Conservation (phyloP, 2,113 vertebrate genomes). For the Vulpes ferrilata region DNA sequence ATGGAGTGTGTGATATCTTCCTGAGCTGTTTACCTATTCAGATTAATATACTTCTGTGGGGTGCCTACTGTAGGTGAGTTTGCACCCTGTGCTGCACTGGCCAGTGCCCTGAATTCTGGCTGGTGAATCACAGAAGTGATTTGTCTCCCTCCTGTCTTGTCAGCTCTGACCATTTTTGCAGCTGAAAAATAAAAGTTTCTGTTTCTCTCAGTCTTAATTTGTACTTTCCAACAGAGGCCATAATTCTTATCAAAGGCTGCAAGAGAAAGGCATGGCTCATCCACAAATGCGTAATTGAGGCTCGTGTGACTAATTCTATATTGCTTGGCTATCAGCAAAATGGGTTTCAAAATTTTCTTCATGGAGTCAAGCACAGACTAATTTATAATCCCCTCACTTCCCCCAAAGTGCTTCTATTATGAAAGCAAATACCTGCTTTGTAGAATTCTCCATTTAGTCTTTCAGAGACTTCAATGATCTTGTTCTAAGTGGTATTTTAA, state of each 20-base stretch:
- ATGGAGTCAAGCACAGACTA: not conserved
- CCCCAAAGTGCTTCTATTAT: not conserved
- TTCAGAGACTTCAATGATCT: not conserved
- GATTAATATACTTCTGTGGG: not conserved
- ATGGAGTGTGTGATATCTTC: too few relatives aligned
- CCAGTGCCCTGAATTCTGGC: too few relatives aligned
- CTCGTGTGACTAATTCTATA: not conserved
- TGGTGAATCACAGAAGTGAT: not conserved
- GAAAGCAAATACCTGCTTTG: conserved; percentile 1
- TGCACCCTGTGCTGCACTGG: not conserved
- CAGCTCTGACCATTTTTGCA: not conserved
- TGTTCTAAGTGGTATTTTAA: not conserved
- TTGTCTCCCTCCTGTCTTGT: not conserved
- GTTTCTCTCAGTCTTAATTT: not conserved
- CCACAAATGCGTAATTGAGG: not conserved
- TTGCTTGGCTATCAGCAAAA: not conserved
- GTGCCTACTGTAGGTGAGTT: not conserved
- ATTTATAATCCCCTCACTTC: not conserved
- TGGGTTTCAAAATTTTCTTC: conserved; percentile 15
- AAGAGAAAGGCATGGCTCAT: not conserved
- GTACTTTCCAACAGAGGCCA: not conserved
- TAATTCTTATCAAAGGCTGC: not conserved
- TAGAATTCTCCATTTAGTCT: conserved; percentile 18
- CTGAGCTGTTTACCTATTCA: not conserved
- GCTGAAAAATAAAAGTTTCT: not conserved